A percentile compares a stretch with the other conserved stretches of the same genome.
Evolutionary conservation across 2,113 vertebrate genomes (phyloP).

Genomic region (Saimiri boliviensis): DNA sequence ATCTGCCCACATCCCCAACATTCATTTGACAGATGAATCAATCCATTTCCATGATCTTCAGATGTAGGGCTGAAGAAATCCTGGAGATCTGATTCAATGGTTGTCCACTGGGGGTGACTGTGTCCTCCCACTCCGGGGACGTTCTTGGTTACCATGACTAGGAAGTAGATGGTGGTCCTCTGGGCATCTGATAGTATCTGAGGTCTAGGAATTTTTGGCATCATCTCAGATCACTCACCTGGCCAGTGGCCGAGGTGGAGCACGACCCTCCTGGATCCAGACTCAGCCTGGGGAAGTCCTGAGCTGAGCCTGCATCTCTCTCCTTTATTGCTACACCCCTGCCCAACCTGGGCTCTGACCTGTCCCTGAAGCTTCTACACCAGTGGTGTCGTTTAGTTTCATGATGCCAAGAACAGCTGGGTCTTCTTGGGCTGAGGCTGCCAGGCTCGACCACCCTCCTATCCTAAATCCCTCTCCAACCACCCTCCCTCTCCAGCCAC

Average conservation of each 20-base stretch:
- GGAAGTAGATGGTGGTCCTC: fast-evolving
- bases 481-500: neutral
- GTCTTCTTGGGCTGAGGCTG: neutral
- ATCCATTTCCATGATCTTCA: neutral
- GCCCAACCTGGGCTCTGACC: fast-evolving
- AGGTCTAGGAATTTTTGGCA: neutral
- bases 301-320: neutral
- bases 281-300: too few relatives aligned
- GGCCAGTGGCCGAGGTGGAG: fast-evolving
- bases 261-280: neutral
- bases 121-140: neutral
- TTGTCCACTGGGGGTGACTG: neutral
- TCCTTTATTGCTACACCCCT: neutral
- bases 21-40: neutral
- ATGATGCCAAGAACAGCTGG: neutral
- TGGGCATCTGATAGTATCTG: neutral
- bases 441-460: fast-evolving
- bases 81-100: neutral
- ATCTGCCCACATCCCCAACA: fast-evolving
- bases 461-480: neutral
- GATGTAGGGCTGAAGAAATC: neutral
- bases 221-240: neutral
- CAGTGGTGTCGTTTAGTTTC: neutral
- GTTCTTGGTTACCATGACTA: neutral
- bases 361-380: neutral